phyloP scores from a whole-genome alignment of 2,797 vertebrate species.

The Trichosurus vulpecula region DNA sequence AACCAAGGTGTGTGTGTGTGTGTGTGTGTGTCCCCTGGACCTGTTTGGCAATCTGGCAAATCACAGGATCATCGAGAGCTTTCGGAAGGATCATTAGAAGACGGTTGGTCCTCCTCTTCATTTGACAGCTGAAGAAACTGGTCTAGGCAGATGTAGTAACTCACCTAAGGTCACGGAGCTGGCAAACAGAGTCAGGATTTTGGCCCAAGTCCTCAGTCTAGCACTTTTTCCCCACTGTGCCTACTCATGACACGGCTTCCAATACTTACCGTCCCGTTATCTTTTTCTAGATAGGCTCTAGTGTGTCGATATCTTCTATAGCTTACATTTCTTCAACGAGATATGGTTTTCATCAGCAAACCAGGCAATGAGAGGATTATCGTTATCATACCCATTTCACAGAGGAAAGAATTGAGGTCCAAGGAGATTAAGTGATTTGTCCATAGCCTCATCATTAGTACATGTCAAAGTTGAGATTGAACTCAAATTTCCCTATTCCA shows the following conservation, averaged over 20 bases:
- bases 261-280: background rate
- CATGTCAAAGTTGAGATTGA: background rate
- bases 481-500: background rate
- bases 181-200: background rate
- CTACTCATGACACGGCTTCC: background rate
- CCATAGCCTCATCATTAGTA: background rate
- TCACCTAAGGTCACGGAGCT: background rate
- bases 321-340: background rate
- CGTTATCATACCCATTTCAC: background rate
- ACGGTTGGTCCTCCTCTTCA: background rate
- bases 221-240: background rate
- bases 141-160: no score
- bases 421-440: no score
- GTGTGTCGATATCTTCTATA: background rate
- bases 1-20: background rate
- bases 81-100: background rate
- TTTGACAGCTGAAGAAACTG: constrained; percentile 8
- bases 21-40: background rate
- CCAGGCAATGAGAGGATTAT: background rate
- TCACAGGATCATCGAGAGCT: background rate
- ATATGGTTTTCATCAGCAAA: background rate
- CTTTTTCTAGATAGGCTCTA: background rate
- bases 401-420: background rate
- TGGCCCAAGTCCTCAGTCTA: background rate
- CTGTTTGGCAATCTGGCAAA: background rate